Evolutionary conservation across 2,888 invertebrate species (phyloP), one percentile per base, ranked within the genome.

Genomic region (Camptogramma bilineatum): DNA sequence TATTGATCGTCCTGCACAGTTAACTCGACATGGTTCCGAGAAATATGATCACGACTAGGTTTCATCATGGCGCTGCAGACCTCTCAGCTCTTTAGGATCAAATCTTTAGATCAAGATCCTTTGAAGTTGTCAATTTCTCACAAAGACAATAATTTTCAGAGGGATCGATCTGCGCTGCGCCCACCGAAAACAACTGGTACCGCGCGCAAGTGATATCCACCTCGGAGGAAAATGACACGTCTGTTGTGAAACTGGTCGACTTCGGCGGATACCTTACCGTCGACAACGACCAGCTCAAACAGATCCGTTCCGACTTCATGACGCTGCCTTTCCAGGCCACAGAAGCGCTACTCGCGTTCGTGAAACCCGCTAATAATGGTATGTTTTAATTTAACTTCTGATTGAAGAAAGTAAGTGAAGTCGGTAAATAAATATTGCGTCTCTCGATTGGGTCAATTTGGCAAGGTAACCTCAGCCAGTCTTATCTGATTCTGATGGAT

Each of bases 301-400:
- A 99, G 93, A 98, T 99, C 75, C 95, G 98, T 77, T 96, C 96
- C 59, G 99, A 99, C 90, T 99, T 98, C 87, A 96, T 99, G 95
- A 94, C 96, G 64, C 94, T 99, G 86, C 99, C 99, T 58, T 99
- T 99, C 95, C 99, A 99, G 95, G 98, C 99, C 63, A 96, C 97
- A 53, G 99, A 99, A 94, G 98, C 99, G 84, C 95, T 96, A 84
- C 93, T 99, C 81, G 98, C 98, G n/a, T 96, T 98, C 89, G 94
- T 99, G 76, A 95, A 95, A 87, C 97, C 98, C 62, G 93, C 95
- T 62, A 94, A 95, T 82, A 96, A 97, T 96, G 93, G 93, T 91
- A 70, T 44, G 44, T 44, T 44, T 16, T 16, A n/a, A 0, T 31
- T 10, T 13, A 10, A 10, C 13, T 2, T 39, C 13, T 39, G 0